These are phyloP conservation scores for Coelopa pilipes DNA, from an alignment of 2,888 invertebrate genomes.

Conservation along the genomic window DNA sequence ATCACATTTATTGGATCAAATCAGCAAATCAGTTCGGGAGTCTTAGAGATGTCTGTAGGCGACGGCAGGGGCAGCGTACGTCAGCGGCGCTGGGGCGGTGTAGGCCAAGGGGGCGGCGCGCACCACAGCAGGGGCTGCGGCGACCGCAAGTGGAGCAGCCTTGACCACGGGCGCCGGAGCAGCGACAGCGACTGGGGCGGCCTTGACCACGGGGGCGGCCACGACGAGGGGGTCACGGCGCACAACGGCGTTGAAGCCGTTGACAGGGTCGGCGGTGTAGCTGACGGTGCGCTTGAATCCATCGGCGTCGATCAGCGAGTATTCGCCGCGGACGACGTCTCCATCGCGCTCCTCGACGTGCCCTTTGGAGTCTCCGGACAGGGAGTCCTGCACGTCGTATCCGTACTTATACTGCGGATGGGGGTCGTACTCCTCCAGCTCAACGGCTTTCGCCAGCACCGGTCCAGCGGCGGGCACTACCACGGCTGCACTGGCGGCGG, in stretches of 20 bases:
- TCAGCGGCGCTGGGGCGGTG: conserved; percentile 46
- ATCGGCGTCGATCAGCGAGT: conserved; percentile 52
- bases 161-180: conserved; percentile 50
- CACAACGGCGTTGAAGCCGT: conserved; percentile 54
- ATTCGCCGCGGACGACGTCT: conserved; percentile 51
- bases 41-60: conserved; percentile 52
- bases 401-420: conserved; percentile 53
- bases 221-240: conserved; percentile 53
- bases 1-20: too few species aligned
- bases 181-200: conserved; percentile 48
- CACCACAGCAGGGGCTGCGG: conserved; percentile 43
- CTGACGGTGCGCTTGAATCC: conserved; percentile 50
- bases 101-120: conserved; percentile 46
- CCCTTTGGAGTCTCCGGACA: conserved; percentile 51
- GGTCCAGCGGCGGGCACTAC: conserved; percentile 45
- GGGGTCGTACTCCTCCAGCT: conserved; percentile 53
- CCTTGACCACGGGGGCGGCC: conserved; percentile 47
- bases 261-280: conserved; percentile 51
- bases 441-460: conserved; percentile 53
- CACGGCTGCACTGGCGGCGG: conserved; percentile 41
- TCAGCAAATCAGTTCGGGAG: not conserved
- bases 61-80: conserved; percentile 52
- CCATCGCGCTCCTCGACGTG: conserved; percentile 53
- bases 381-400: conserved; percentile 52
- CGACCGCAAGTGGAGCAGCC: conserved; percentile 41